Evolutionary conservation across 2,888 invertebrate species (phyloP), one percentile per base, ranked within the genome.

Genomic region (Diplolepis rosae): DNA sequence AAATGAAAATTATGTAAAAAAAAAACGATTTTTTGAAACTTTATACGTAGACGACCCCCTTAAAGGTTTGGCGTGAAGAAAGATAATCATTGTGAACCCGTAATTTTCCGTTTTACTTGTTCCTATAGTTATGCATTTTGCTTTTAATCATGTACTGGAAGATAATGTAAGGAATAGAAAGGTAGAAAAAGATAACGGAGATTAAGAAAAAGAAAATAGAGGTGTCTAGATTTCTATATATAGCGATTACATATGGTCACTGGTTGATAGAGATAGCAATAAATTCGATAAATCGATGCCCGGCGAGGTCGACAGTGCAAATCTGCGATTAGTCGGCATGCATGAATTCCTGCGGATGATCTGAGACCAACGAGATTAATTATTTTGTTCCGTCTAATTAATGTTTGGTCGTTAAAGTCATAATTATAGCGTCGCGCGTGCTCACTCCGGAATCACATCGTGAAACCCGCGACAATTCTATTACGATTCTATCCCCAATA

Each of bases 381-480:
- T 83, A 82, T 83, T 83, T 84, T 75, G 81, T 83, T 80, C 78
- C 75, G 77, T 81, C 74, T 80, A 84, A 83, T 84, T 82, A 83
- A 82, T 80, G 80, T 71, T 70, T 73, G 72, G 69, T 72, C 77
- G 67, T 71, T 54, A 71, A 56, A 75, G 65, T 65, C 69, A 76
- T 74, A 77, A 82, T 82, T 77, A 79, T 66, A 27, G 74, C 22
- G 76, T 48, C 56, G 52, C 30, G 69, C 71, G 42, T 50, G 70
- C 39, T 35, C 13, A 65, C 30, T 22, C 69, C 51, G 51, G 66
- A 66, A 48, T 18, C 50, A 28, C 50, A 4, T 18, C 66, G 30
- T 50, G 69, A 69, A 50, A 65, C 65, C 51, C 51, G 69, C 51
- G 45, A 48, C 27, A 30, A 56, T 56, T 35, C 22, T 56, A 35